Evolutionary conservation across 2,888 invertebrate genomes (phyloP).

Genomic region (Piscicola geometra): DNA sequence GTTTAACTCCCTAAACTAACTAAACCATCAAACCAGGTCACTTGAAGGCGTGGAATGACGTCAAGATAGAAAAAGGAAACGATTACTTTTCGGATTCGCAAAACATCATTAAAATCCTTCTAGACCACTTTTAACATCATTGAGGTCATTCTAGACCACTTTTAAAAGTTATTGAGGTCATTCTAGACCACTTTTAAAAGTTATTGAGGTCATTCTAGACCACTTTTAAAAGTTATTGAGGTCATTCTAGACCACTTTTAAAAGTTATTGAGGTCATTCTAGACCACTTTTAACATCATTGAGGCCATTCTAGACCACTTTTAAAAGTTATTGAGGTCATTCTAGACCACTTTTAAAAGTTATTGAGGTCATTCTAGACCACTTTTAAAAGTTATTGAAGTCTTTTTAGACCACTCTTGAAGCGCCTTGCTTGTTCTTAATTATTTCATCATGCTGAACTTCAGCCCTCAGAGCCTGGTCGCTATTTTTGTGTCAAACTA

Average conservation of each 20-base stretch:
- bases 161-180: too few relatives aligned
- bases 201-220: neutral
- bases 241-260: neutral
- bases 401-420: too few relatives aligned
- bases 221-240: neutral
- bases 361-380: neutral
- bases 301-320: too few relatives aligned
- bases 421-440: neutral
- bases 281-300: neutral
- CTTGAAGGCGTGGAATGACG: neutral
- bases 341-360: too few relatives aligned
- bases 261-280: neutral
- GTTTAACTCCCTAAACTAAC: too few relatives aligned
- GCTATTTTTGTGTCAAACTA: neutral
- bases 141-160: too few relatives aligned
- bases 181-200: neutral
- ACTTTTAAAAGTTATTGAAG: neutral
- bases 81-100: neutral
- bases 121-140: neutral
- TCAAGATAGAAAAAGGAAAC: conserved; percentile 3
- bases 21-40: too few relatives aligned
- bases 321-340: too few relatives aligned
- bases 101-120: neutral
- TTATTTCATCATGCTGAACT: conserved; percentile 4
- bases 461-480: neutral